Evolutionary conservation across 64 coral and sea anemone species (phyloP).

Genomic region (Orbicella faveolata): DNA sequence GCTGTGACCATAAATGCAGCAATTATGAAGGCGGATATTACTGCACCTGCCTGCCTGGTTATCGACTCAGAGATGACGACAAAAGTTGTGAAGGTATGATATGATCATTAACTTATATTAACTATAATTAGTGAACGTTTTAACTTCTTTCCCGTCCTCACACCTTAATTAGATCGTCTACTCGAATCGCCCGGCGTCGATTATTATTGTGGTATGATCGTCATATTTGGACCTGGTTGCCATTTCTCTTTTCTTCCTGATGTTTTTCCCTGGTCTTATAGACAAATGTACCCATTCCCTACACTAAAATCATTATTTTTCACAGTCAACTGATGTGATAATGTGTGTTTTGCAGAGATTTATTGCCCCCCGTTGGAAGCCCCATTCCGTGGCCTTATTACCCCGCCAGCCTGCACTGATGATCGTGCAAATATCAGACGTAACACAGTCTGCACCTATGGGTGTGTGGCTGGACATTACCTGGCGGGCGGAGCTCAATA

Average conservation of each 20-base stretch:
- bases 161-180: no score
- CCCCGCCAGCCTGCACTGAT: slow-evolving; percentile 55
- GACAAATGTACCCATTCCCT: no score
- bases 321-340: neutral
- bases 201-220: no score
- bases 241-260: no score
- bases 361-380: slow-evolving; percentile 87
- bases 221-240: no score
- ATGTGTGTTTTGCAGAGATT: slow-evolving; percentile 64
- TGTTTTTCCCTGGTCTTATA: no score
- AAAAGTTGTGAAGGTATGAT: slow-evolving; percentile 87
- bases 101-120: neutral
- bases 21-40: slow-evolving; percentile 93
- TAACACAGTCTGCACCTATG: slow-evolving; percentile 73
- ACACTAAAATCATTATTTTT: no score
- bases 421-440: slow-evolving; percentile 82
- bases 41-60: slow-evolving; percentile 75
- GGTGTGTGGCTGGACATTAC: slow-evolving; percentile 70
- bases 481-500: slow-evolving; percentile 51
- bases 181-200: no score
- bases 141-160: no score
- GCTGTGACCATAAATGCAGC: slow-evolving; percentile 75
- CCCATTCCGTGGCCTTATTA: slow-evolving; percentile 82
- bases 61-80: slow-evolving; percentile 85
- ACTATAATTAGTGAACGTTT: no score